Evolutionary conservation across 2,797 vertebrate genomes (phyloP), one percentile per base, ranked within the genome.

Genomic region (Diplodus puntazzo): DNA sequence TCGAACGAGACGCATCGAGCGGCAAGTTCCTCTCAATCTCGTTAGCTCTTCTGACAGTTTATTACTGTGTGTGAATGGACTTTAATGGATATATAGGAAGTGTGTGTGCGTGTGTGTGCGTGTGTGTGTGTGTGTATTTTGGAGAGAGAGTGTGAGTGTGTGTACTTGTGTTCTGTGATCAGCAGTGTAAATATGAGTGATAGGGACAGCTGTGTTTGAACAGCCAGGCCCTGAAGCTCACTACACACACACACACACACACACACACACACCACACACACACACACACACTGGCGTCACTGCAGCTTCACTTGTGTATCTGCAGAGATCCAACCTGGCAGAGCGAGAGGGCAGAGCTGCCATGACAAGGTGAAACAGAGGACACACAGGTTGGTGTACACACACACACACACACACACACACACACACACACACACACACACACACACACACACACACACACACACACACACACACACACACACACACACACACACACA

Each of bases 151-250:
- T 3, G 42, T 53, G 48, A 50, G 30, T 17, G 65, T 25, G 75
- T 9, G 25, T 69, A 18, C 17, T 25, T 69, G 57, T 74, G 21
- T 46, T 58, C 43, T 80, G 48, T 77, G 79, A 80, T 68, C 73
- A 82, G 48, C 48, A 73, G 54, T 70, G 71, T 69, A 83, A 82
- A 87, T 83, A 78, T 54, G 75, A 87, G 68, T 75, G 25, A 71
- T 69, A 65, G 63, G 80, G 82, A 75, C 82, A 81, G 80, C 82
- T 81, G 77, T 81, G 80, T 85, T 78, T 81, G 77, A 85, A 83
- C 66, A 77, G 63, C 62, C 57, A 75, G 58, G 48, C 65, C 79
- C 64, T 62, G 39, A 61, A 74, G 63, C 54, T 10, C 34, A n/a
- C n/a, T n/a, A 65, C 77, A 69, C 75, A 58, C 58, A 10, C 63